phyloP scores from a whole-genome alignment of 2,797 vertebrate species.

The Lutjanus campechanus region DNA sequence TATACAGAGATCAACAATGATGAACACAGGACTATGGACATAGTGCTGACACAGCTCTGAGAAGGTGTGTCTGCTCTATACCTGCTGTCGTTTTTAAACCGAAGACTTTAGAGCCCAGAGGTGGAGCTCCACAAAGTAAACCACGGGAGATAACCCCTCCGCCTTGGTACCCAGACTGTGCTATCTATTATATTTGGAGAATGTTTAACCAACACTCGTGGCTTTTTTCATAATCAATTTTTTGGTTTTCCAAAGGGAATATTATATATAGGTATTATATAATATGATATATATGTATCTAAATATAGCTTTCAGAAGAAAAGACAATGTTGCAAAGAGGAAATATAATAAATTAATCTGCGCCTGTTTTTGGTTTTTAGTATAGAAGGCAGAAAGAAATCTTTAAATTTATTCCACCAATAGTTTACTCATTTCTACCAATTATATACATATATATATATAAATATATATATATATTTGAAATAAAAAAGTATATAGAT shows the following conservation, averaged over 20 bases:
- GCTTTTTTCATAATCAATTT: slow-evolving; percentile 90
- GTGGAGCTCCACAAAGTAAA: slow-evolving; percentile 69
- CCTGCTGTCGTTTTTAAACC: slow-evolving; percentile 80
- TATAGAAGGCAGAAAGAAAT: slow-evolving; percentile 81
- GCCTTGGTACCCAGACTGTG: slow-evolving; percentile 85
- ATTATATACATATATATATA: slow-evolving; percentile 84
- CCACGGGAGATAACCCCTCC: slow-evolving; percentile 71
- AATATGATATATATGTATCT: slow-evolving; percentile 83
- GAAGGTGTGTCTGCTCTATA: slow-evolving; percentile 70
- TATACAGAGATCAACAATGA: slow-evolving; percentile 80
- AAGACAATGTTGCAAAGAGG: slow-evolving; percentile 81
- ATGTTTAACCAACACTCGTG: slow-evolving; percentile 92
- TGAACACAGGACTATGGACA: slow-evolving; percentile 71
- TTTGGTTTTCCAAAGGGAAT: slow-evolving; percentile 87
- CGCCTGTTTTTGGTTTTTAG: slow-evolving; percentile 84
- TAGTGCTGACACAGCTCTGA: slow-evolving; percentile 67
- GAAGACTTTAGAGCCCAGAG: slow-evolving; percentile 75
- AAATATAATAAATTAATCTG: slow-evolving; percentile 80
- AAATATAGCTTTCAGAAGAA: slow-evolving; percentile 87
- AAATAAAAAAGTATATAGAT: slow-evolving; percentile 76
- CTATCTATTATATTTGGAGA: slow-evolving; percentile 88
- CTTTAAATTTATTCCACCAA: slow-evolving; percentile 83
- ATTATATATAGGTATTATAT: slow-evolving; percentile 84
- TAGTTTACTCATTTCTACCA: slow-evolving; percentile 88
- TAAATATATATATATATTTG: slow-evolving; percentile 78